Base-by-base conservation (phyloP, 2,113 vertebrate genomes). In the Morone chrysops region DNA sequence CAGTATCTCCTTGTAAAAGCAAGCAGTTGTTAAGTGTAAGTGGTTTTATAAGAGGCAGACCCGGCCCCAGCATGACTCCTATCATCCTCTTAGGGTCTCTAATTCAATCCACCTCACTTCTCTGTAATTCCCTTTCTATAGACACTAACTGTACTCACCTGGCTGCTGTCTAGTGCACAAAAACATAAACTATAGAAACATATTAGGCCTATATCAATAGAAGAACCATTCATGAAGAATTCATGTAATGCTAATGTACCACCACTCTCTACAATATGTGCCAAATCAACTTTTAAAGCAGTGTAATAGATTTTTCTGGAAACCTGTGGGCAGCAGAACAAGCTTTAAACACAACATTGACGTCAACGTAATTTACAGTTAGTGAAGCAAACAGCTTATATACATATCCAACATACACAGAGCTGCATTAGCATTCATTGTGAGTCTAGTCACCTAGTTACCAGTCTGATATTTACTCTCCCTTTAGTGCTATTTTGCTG, bases 51-150 rank as follows among this genome's bases (percentile, higher is more conserved):
- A 83, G 79, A 76, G 50, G 67, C 73, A 76, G 68, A 72, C 81
- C 65, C 8, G 25, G 70, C 59, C 87, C 80, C 84, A 69, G 86
- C 86, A 77, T 65, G 87, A 87, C 79, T 87, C 69, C 84, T 16
- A 84, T 89, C 88, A 91, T 91, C 90, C 88, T 90, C 90, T 88
- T 87, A 87, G 77, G 76, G 72, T 87, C 78, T 91, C 76, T 91
- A 91, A 92, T 89, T 90, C 78, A 92, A 92, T 92, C 78, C 80
- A 43, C 50, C 65, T 73, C 85, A 90, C 85, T 86, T 69, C 65
- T 81, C 38, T 78, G 38, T 87, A 82, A 87, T 88, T 89, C 82
- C 82, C 84, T 90, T 90, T 90, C 88, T 78, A 57, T 63, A 75
- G 73, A 84, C 53, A 70, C 57, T 68, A 78, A 84, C 85, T 70